A percentile compares a stretch with the other conserved stretches of the same genome.
Evolutionary conservation across 2,888 invertebrate species (phyloP).

Genomic region (Apotomis betuletana): DNA sequence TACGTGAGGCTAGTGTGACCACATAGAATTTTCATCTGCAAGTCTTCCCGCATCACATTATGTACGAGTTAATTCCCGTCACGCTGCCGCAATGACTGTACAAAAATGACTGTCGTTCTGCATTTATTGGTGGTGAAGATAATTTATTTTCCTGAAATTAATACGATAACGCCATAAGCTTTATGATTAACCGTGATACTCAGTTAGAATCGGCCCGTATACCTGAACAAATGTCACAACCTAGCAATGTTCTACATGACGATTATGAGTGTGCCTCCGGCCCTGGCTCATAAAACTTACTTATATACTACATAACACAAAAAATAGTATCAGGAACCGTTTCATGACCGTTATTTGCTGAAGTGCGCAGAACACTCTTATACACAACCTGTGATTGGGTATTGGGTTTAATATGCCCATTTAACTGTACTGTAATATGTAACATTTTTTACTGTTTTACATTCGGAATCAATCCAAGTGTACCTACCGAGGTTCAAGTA

Average conservation of each 20-base stretch:
- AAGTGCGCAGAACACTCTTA: too few relatives aligned
- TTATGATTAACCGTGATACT: slow-evolving; percentile 75
- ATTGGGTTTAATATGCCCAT: too few relatives aligned
- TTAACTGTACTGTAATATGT: too few relatives aligned
- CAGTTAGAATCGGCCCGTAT: slow-evolving; percentile 64
- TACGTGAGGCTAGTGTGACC: slow-evolving; percentile 26
- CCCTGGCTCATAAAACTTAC: slow-evolving; percentile 14
- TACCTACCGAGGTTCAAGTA: too few relatives aligned
- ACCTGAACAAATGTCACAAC: slow-evolving; percentile 76
- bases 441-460: too few relatives aligned
- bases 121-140: slow-evolving; percentile 73
- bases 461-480: too few relatives aligned
- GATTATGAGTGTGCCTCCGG: slow-evolving; percentile 33
- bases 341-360: too few relatives aligned
- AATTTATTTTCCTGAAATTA: slow-evolving; percentile 62
- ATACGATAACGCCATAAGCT: slow-evolving; percentile 63
- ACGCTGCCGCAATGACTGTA: slow-evolving; percentile 73
- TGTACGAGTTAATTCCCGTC: slow-evolving; percentile 44
- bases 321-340: background rate
- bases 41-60: slow-evolving; percentile 40
- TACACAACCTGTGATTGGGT: too few relatives aligned
- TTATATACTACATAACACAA: background rate
- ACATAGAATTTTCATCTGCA: slow-evolving; percentile 42
- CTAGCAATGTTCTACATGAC: slow-evolving; percentile 59
- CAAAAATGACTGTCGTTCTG: slow-evolving; percentile 71